Evolutionary conservation across 2,113 vertebrate species (phyloP).

Genomic region (Oncorhynchus nerka): DNA sequence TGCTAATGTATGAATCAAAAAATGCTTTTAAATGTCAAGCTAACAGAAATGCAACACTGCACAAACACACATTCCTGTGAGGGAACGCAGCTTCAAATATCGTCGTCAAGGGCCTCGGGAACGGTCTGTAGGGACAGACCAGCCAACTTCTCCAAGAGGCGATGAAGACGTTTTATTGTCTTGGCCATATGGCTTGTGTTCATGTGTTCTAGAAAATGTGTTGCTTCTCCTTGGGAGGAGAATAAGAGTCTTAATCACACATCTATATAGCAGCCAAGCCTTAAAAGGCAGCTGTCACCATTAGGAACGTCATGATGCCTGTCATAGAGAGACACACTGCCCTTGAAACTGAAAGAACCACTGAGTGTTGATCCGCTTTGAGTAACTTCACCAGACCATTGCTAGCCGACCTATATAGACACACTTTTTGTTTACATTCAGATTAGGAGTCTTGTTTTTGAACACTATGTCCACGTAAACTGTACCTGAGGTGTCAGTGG

Average conservation of each 20-base stretch:
- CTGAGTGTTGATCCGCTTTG: not conserved
- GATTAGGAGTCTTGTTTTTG: not conserved
- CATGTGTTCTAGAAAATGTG: constrained; percentile 47
- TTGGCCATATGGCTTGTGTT: constrained; percentile 59
- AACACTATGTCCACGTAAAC: not conserved
- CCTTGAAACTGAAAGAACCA: constrained; percentile 67
- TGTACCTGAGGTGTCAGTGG: not conserved
- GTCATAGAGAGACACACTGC: constrained; percentile 43
- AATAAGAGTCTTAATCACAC: constrained; percentile 61
- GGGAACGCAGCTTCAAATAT: not conserved
- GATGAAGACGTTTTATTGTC: constrained; percentile 50
- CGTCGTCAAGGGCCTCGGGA: not conserved
- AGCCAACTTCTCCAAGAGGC: constrained; percentile 20
- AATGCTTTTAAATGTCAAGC: not conserved
- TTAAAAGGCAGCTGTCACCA: constrained; percentile 59
- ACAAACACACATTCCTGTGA: not conserved
- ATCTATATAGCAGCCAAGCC: constrained; percentile 45
- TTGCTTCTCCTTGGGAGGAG: constrained; percentile 49
- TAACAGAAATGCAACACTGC: not conserved
- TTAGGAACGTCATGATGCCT: constrained; percentile 62
- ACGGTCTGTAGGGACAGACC: not conserved
- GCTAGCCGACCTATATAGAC: not conserved
- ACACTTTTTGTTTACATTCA: not conserved
- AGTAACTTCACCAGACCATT: not conserved
- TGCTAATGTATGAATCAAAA: not conserved